Percentiles rank a stretch among this genome's conserved stretches.
Conservation (phyloP, 2,113 vertebrate species). For the Lophura nycthemera region DNA sequence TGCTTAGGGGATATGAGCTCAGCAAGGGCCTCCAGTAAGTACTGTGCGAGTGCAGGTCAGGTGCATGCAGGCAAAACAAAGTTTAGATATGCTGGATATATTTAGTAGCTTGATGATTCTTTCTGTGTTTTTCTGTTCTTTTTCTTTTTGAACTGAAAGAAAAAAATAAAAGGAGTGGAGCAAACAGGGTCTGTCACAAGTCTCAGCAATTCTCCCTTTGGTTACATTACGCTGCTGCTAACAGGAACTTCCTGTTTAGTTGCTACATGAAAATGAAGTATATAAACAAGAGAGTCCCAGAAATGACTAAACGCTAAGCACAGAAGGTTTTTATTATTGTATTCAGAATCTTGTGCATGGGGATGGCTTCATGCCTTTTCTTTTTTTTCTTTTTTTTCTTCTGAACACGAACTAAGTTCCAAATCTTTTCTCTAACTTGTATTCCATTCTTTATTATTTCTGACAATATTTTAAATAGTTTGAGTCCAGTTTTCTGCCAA, state of each 20-base stretch:
- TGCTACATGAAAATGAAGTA: constrained; percentile 17
- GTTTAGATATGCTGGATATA: not conserved
- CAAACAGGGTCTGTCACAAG: not conserved
- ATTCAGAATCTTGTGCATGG: constrained; percentile 22
- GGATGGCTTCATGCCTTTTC: not conserved
- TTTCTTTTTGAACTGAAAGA: not conserved
- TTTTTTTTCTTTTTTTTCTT: not conserved
- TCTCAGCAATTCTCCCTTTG: not conserved
- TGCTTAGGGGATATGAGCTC: not conserved
- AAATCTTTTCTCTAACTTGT: constrained; percentile 21
- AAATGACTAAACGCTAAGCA: constrained; percentile 15
- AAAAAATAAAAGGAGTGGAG: fast-evolving
- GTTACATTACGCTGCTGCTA: not conserved
- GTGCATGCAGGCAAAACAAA: not conserved
- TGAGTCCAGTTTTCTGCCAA: constrained; percentile 23
- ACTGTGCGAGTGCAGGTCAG: fast-evolving
- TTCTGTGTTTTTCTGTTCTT: not conserved
- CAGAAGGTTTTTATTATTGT: constrained; percentile 71
- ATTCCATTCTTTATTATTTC: constrained; percentile 58
- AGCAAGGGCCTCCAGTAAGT: fast-evolving
- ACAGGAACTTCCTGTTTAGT: constrained; percentile 52
- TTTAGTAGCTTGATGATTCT: fast-evolving
- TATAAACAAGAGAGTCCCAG: constrained; percentile 22
- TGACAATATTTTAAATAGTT: constrained; percentile 66
- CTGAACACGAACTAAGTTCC: constrained; percentile 22